Percentiles rank a stretch among this genome's conserved stretches.
phyloP scores from a whole-genome alignment of 2,797 vertebrate species.

The Pitangus sulphuratus region DNA sequence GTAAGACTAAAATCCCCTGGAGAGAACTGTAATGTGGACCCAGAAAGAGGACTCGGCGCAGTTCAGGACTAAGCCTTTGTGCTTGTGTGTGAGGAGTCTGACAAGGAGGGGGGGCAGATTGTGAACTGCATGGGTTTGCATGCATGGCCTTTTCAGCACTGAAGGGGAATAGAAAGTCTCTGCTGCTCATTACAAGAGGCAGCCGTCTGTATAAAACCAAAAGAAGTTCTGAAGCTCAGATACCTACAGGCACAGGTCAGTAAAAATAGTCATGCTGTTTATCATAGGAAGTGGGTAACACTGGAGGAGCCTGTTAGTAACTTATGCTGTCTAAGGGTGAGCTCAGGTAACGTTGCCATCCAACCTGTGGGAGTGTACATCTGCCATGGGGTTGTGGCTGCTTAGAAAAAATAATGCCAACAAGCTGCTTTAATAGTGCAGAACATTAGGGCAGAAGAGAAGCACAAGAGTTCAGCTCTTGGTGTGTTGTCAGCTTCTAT shows the following conservation, averaged over 20 bases:
- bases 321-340: conserved; percentile 69
- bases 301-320: conserved; percentile 75
- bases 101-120: not conserved
- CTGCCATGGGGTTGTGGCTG: conserved; percentile 62
- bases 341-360: conserved; percentile 81
- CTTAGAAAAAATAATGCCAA: conserved; percentile 40
- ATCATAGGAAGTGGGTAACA: conserved; percentile 71
- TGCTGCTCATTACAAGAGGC: not conserved
- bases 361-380: conserved; percentile 54
- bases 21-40: not conserved
- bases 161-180: not conserved
- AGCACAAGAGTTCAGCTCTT: not conserved
- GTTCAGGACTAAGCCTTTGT: not conserved
- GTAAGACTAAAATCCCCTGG: not conserved
- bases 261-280: conserved; percentile 78
- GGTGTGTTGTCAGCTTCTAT: conserved; percentile 23
- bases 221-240: not conserved
- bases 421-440: conserved; percentile 37
- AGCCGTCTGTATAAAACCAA: not conserved
- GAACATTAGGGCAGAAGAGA: not conserved
- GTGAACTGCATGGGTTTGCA: not conserved
- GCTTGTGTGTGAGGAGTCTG: not conserved
- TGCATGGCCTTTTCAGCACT: rapidly evolving
- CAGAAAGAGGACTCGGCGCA: not conserved
- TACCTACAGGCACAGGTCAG: conserved; percentile 29